Conservation (phyloP, 2,797 vertebrate genomes). For the Mormyrus hasselquistii region DNA sequence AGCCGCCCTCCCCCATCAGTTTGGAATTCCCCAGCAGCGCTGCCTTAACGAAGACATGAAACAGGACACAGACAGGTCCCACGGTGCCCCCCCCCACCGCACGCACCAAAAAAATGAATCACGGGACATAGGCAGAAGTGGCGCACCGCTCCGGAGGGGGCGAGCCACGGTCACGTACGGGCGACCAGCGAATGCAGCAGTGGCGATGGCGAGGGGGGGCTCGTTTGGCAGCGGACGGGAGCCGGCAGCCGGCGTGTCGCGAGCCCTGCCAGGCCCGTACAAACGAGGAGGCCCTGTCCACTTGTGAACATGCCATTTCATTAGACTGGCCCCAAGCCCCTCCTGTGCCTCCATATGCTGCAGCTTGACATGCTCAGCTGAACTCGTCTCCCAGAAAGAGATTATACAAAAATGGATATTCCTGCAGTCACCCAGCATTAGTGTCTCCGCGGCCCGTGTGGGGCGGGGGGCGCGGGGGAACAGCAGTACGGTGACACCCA, state of each 20-base stretch:
- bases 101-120: not conserved
- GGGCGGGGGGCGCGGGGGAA: not conserved
- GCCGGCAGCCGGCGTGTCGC: not conserved
- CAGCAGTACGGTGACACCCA: not conserved
- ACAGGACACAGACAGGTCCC: not conserved
- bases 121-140: not conserved
- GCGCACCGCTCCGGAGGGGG: not conserved
- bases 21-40: not conserved
- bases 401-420: conserved; percentile 24
- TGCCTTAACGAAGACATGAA: not conserved
- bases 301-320: conserved; percentile 20
- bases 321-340: conserved; percentile 1
- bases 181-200: not conserved
- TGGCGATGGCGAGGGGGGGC: not conserved
- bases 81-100: not conserved
- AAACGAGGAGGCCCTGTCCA: not conserved
- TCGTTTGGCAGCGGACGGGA: not conserved
- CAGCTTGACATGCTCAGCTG: conserved; percentile 18
- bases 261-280: not conserved
- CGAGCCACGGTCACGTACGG: not conserved
- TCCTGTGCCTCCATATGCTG: not conserved
- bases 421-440: conserved; percentile 19
- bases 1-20: not conserved
- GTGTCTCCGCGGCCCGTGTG: not conserved
- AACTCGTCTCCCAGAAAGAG: conserved; percentile 22